Evolutionary conservation across 2,113 vertebrate species (phyloP).

Genomic region (Siniperca chuatsi): DNA sequence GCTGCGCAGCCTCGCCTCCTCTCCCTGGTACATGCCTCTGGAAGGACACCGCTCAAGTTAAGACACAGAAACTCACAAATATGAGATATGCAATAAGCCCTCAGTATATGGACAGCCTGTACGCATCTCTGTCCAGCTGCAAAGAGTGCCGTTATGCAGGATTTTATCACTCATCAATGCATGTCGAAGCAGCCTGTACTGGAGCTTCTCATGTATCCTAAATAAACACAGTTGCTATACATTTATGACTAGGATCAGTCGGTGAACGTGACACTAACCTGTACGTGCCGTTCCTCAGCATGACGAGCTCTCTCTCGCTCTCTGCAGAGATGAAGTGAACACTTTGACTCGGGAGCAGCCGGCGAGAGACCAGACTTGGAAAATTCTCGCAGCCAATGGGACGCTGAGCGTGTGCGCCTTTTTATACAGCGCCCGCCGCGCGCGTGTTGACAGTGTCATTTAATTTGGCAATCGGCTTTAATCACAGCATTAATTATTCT

Average conservation of each 20-base stretch:
- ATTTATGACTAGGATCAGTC: background rate
- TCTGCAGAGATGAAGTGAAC: constrained; percentile 70
- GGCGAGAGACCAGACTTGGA: constrained; percentile 74
- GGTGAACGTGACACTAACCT: constrained; percentile 74
- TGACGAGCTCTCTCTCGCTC: constrained; percentile 58
- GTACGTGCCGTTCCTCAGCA: constrained; percentile 81
- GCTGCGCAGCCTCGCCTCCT: constrained; percentile 79
- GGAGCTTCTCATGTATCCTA: background rate
- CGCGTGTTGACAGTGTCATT: constrained; percentile 71
- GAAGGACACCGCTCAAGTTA: constrained; percentile 77
- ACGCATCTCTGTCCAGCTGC: constrained; percentile 19
- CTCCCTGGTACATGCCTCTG: constrained; percentile 78
- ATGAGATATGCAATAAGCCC: background rate
- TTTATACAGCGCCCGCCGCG: constrained; percentile 61
- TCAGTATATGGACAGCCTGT: background rate
- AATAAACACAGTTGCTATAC: background rate
- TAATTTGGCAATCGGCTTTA: constrained; percentile 85
- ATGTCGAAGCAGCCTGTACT: constrained; percentile 11
- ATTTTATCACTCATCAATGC: constrained; percentile 30
- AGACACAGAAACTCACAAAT: constrained; percentile 13
- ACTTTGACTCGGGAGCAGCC: constrained; percentile 72
- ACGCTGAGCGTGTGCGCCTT: constrained; percentile 73
- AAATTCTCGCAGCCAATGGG: constrained; percentile 86
- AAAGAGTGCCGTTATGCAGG: constrained; percentile 27
- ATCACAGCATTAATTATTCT: constrained; percentile 81